Evolutionary conservation across 2,113 vertebrate species (phyloP), one percentile per base, ranked within the genome.

Genomic region (Xiphophorus couchianus): DNA sequence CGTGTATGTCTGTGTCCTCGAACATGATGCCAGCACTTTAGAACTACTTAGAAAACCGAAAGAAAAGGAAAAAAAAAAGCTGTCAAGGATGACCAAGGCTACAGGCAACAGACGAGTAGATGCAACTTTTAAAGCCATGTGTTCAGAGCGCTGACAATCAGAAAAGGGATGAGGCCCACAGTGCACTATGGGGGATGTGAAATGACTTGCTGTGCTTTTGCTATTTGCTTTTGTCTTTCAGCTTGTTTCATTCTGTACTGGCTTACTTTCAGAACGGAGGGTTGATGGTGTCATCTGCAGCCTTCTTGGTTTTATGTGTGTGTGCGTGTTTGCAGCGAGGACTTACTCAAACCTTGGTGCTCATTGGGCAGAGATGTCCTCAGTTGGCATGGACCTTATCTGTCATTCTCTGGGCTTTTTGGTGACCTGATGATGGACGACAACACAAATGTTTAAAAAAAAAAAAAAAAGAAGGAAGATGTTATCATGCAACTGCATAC

Each of bases 121-220:
- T 69, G 76, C 70, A 85, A 88, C 84, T 88, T 90, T 92, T 74
- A 88, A 94, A 94, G 93, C 92, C 93, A 94, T 90, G 91, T 92
- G 93, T 91, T 93, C 89, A 88, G 91, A 94, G 93, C 92, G 86
- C 93, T 90, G 94, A 95, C 94, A 95, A 95, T 95, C 94, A 95
- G 89, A 93, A 83, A 81, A 81, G 77, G 86, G 83, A 88, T 76
- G 80, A 83, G 90, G 85, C 86, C 84, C 89, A 86, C 88, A 73
- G 86, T 91, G 92, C 93, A 93, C 89, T 93, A 88, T 79, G 84
- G 89, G 89, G 86, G 86, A 87, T 78, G 67, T 84, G 91, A 90
- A 84, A 84, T 79, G 86, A 87, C 82, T 86, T 81, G 85, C 87
- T 88, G 82, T 90, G 87, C 85, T 91, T 77, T 90, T 85, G 89